phyloP scores from a whole-genome alignment of 2,797 vertebrate genomes.

The Calcarius lapponicus region DNA sequence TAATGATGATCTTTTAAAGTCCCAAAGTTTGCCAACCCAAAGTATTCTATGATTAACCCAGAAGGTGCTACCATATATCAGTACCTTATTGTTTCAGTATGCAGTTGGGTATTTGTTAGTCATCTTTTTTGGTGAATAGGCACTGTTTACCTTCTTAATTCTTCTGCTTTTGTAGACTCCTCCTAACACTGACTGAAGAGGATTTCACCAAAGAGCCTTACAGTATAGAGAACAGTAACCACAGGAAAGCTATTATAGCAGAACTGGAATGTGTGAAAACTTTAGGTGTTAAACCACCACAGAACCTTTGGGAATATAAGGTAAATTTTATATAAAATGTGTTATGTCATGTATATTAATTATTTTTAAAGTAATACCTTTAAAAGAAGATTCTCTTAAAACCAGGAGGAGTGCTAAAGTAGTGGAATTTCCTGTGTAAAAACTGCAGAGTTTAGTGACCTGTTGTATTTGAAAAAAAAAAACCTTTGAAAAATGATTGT shows the following conservation, averaged over 20 bases:
- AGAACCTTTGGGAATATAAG: slow-evolving; percentile 98
- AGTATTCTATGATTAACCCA: neutral
- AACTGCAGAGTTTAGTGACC: neutral
- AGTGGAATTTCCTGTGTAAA: neutral
- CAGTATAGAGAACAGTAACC: slow-evolving; percentile 84
- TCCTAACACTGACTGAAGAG: slow-evolving; percentile 87
- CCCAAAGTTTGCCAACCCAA: neutral
- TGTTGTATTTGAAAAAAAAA: neutral
- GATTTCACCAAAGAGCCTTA: slow-evolving; percentile 86
- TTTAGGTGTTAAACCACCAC: slow-evolving; percentile 89
- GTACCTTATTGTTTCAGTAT: neutral
- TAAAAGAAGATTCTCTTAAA: neutral
- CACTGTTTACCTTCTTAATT: neutral
- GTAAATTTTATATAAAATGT: slow-evolving; percentile 61
- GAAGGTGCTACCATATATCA: neutral
- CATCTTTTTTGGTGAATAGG: neutral
- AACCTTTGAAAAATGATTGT: neutral
- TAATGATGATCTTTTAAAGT: neutral
- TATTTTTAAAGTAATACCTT: neutral
- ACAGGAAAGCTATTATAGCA: slow-evolving; percentile 83
- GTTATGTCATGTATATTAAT: neutral
- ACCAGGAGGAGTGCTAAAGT: neutral
- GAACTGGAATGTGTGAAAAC: slow-evolving; percentile 87
- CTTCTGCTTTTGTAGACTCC: slow-evolving; percentile 76
- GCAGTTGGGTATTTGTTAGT: neutral